These are phyloP conservation scores for Macrocentrus cingulum DNA, from an alignment of 1,140 invertebrate genomes.

Conservation along the genomic window DNA sequence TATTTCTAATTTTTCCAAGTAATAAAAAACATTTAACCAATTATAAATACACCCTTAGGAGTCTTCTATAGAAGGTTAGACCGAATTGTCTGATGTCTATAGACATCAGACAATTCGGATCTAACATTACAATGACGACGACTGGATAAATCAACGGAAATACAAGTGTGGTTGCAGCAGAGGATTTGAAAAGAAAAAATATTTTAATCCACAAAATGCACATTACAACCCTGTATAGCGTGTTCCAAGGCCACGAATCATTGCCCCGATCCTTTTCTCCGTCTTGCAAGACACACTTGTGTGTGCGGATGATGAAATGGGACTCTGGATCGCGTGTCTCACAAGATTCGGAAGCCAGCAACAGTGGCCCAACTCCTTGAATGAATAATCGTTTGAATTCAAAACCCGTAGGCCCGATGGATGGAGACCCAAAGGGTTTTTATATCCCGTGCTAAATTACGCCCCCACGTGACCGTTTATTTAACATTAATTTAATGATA, in stretches of 20 bases:
- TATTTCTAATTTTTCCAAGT: too few species aligned
- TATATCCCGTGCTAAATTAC: slow-evolving; percentile 33
- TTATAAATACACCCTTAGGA: too few species aligned
- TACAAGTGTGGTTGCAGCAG: slow-evolving; percentile 1
- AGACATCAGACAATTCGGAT: too few species aligned
- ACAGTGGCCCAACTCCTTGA: slow-evolving; percentile 29
- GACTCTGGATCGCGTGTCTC: slow-evolving; percentile 49
- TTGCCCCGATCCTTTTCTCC: neutral
- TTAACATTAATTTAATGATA: slow-evolving; percentile 54
- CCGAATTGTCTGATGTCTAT: too few species aligned
- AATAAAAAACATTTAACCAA: too few species aligned
- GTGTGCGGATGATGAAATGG: slow-evolving; percentile 29
- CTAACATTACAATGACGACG: too few species aligned
- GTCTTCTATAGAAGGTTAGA: too few species aligned
- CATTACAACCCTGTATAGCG: slow-evolving; percentile 15
- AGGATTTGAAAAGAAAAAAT: too few species aligned
- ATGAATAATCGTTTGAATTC: slow-evolving; percentile 49
- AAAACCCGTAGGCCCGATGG: slow-evolving; percentile 19
- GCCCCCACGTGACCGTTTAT: slow-evolving; percentile 50
- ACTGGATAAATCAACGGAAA: neutral
- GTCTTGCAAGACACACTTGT: slow-evolving; percentile 13
- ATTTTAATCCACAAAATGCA: slow-evolving; percentile 1
- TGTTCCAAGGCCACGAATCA: slow-evolving; percentile 28
- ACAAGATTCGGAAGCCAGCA: slow-evolving; percentile 48
- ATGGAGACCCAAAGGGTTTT: neutral